These are phyloP conservation scores for Yoshiicerus persimilis DNA, from an alignment of 1,140 invertebrate genomes.

Conservation along the genomic window DNA sequence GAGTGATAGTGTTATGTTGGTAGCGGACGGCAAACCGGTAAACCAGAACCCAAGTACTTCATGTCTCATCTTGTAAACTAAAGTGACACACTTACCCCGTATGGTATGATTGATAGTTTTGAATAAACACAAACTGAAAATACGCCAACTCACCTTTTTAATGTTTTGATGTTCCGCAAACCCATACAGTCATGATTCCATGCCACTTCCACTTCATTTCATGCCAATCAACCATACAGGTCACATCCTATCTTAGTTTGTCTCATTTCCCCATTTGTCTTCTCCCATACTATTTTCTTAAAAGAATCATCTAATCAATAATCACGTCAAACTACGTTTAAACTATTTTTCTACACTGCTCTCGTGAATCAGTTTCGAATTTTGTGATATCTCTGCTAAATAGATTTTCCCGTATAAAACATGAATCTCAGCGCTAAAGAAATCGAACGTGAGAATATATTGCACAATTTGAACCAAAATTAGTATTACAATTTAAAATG, in stretches of 20 bases:
- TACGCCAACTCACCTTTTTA: not conserved
- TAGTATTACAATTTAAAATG: not conserved
- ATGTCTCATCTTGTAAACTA: not conserved
- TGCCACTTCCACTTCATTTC: not conserved
- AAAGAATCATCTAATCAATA: too few species aligned
- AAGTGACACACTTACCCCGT: not conserved
- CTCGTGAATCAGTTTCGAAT: too few species aligned
- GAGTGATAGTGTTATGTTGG: not conserved
- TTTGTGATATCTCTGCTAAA: too few species aligned
- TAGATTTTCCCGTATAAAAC: not conserved
- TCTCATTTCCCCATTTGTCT: not conserved
- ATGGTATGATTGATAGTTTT: not conserved
- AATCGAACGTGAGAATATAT: not conserved
- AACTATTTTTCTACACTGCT: too few species aligned
- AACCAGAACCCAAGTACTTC: not conserved
- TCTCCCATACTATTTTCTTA: not conserved
- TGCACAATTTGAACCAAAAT: too few species aligned
- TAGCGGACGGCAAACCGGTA: not conserved
- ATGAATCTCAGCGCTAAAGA: not conserved
- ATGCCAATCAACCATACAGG: not conserved
- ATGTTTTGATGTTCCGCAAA: not conserved
- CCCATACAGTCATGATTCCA: not conserved
- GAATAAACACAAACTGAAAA: not conserved
- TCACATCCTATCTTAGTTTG: not conserved
- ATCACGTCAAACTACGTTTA: too few species aligned